These are phyloP conservation scores for Mormyrus proboscirostris DNA, from an alignment of 2,797 vertebrate species.

Conservation along the genomic window DNA sequence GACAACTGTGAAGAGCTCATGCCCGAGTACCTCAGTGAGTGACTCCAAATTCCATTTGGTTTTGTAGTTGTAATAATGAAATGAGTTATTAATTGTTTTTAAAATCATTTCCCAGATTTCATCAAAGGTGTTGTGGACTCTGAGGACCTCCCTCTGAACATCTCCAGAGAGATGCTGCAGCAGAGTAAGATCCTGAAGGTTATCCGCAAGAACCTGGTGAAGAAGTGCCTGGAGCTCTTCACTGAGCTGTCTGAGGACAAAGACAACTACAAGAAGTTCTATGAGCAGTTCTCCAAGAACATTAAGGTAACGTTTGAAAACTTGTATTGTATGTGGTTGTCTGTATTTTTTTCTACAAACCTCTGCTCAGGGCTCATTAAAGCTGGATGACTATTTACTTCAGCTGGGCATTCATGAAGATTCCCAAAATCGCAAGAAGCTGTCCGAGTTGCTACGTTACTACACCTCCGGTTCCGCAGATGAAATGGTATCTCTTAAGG, in stretches of 20 bases:
- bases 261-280: slow-evolving; percentile 87
- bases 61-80: neutral
- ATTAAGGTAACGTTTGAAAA: slow-evolving; percentile 55
- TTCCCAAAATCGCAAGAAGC: slow-evolving; percentile 83
- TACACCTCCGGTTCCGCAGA: slow-evolving; percentile 84
- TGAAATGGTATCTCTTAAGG: slow-evolving; percentile 87
- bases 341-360: neutral
- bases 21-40: slow-evolving; percentile 72
- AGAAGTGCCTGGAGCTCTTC: slow-evolving; percentile 72
- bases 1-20: slow-evolving; percentile 74
- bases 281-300: slow-evolving; percentile 90
- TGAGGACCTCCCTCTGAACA: slow-evolving; percentile 85
- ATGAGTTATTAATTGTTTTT: neutral
- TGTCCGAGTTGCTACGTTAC: slow-evolving; percentile 78
- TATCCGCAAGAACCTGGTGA: slow-evolving; percentile 71
- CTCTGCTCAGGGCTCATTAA: neutral
- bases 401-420: slow-evolving; percentile 83
- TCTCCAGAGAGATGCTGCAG: slow-evolving; percentile 74
- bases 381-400: neutral
- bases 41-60: neutral
- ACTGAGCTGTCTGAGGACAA: slow-evolving; percentile 80
- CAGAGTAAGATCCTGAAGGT: slow-evolving; percentile 76
- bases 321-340: neutral
- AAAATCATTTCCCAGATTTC: slow-evolving; percentile 64
- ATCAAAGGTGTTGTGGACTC: slow-evolving; percentile 91